Percentiles rank a stretch among this genome's conserved stretches.
These are phyloP conservation scores for Mamestra configurata DNA, from an alignment of 1,140 invertebrate species.

Conservation along the genomic window DNA sequence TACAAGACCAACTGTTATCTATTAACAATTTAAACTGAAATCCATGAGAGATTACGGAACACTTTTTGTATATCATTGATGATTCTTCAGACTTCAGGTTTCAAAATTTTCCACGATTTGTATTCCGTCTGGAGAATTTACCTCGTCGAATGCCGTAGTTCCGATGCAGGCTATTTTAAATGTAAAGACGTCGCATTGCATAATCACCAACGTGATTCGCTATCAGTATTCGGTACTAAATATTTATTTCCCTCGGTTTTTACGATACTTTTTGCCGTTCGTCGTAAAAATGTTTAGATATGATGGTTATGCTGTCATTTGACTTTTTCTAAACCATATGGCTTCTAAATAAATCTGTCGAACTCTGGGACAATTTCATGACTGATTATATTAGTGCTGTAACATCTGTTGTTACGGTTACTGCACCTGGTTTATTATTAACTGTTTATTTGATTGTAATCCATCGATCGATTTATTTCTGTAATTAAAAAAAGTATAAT, in stretches of 20 bases:
- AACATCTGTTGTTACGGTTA: not conserved
- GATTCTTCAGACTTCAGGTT: slow-evolving; percentile 65
- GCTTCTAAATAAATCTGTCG: not conserved
- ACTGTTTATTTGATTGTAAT: not conserved
- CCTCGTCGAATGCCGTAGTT: slow-evolving; percentile 79
- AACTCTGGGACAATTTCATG: not conserved
- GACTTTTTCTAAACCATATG: slow-evolving; percentile 39
- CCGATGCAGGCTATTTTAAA: slow-evolving; percentile 85
- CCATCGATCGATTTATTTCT: not conserved
- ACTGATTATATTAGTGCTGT: not conserved
- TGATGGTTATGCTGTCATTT: slow-evolving; percentile 50
- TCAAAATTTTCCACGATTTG: slow-evolving; percentile 85
- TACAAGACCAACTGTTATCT: slow-evolving; percentile 18
- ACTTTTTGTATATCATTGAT: slow-evolving; percentile 66
- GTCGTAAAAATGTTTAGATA: slow-evolving; percentile 69
- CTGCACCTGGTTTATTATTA: not conserved
- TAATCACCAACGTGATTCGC: slow-evolving; percentile 85
- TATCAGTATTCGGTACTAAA: slow-evolving; percentile 83
- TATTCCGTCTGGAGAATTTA: slow-evolving; percentile 85
- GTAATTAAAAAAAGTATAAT: not conserved
- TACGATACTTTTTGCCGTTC: slow-evolving; percentile 66
- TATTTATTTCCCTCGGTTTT: slow-evolving; percentile 80
- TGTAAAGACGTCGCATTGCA: slow-evolving; percentile 84
- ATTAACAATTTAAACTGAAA: slow-evolving; percentile 36
- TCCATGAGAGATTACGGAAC: slow-evolving; percentile 19